These are phyloP conservation scores for Petrocephalus schoutedeni DNA, from an alignment of 2,797 vertebrate genomes.

Conservation along the genomic window DNA sequence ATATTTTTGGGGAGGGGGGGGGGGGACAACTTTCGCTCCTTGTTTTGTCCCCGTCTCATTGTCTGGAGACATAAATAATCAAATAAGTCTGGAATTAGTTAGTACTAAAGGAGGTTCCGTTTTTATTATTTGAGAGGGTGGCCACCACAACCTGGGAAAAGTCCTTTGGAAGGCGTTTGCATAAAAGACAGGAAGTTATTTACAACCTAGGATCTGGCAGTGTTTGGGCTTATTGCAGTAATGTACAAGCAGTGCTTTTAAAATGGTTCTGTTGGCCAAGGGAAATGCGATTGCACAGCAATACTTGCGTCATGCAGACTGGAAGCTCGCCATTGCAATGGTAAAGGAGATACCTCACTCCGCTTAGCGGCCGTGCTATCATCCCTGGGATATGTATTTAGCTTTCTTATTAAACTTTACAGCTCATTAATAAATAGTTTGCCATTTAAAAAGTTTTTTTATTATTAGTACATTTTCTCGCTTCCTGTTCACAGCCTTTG, in stretches of 20 bases:
- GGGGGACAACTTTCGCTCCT: conserved; percentile 42
- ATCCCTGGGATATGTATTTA: not conserved
- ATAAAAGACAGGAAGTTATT: conserved; percentile 58
- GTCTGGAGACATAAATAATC: conserved; percentile 57
- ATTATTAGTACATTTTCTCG: not conserved
- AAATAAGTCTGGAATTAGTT: conserved; percentile 54
- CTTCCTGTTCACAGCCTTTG: not conserved
- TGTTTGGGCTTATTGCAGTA: conserved; percentile 54
- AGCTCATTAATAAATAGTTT: not conserved
- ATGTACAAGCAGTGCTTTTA: conserved; percentile 66
- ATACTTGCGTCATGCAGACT: conserved; percentile 23
- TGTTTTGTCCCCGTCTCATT: conserved; percentile 45
- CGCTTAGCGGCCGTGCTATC: too few relatives aligned
- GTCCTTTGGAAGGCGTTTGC: conserved; percentile 43
- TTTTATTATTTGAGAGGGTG: conserved; percentile 46
- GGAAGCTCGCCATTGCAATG: not conserved
- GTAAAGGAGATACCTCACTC: not conserved
- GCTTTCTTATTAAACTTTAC: not conserved
- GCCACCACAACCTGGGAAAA: conserved; percentile 14
- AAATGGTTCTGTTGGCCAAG: conserved; percentile 61
- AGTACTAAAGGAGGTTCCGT: conserved; percentile 47
- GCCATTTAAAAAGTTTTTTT: not conserved
- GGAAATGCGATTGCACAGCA: conserved; percentile 54
- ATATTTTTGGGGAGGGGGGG: conserved; percentile 19
- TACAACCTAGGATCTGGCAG: conserved; percentile 62